A percentile compares a stretch with the other conserved stretches of the same genome.
These are phyloP conservation scores for Scomberomorus guttatus DNA, from an alignment of 2,797 vertebrate genomes.

Conservation along the genomic window DNA sequence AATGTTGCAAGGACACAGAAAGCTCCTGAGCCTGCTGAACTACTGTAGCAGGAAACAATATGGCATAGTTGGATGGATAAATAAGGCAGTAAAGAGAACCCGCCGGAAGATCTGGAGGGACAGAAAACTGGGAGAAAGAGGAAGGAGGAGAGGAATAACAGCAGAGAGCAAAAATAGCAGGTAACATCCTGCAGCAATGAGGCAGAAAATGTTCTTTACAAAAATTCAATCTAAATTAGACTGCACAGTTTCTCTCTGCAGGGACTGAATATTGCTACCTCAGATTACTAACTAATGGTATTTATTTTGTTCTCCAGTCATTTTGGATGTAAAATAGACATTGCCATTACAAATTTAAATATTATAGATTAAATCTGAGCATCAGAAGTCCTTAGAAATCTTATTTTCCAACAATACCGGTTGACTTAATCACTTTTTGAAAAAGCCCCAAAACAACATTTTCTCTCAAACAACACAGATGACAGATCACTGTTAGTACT, in stretches of 20 bases:
- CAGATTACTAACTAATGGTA: no score
- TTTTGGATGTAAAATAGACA: not conserved
- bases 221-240: slow-evolving; percentile 10
- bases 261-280: not conserved
- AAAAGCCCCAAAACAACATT: no score
- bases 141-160: slow-evolving; percentile 6
- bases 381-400: not conserved
- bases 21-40: not conserved
- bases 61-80: not conserved
- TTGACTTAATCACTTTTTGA: not conserved
- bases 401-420: not conserved
- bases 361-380: not conserved
- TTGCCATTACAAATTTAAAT: not conserved
- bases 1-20: not conserved
- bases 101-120: not conserved
- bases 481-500: not conserved
- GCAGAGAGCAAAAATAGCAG: slow-evolving; percentile 10
- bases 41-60: slow-evolving; percentile 1
- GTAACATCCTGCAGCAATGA: not conserved
- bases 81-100: slow-evolving; percentile 4
- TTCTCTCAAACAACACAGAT: not conserved
- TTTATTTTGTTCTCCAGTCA: not conserved
- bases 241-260: not conserved
- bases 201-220: slow-evolving; percentile 16
- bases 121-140: not conserved